Base-by-base conservation (phyloP, 2,113 vertebrate species). In the Machaerirhynchus nigripectus region DNA sequence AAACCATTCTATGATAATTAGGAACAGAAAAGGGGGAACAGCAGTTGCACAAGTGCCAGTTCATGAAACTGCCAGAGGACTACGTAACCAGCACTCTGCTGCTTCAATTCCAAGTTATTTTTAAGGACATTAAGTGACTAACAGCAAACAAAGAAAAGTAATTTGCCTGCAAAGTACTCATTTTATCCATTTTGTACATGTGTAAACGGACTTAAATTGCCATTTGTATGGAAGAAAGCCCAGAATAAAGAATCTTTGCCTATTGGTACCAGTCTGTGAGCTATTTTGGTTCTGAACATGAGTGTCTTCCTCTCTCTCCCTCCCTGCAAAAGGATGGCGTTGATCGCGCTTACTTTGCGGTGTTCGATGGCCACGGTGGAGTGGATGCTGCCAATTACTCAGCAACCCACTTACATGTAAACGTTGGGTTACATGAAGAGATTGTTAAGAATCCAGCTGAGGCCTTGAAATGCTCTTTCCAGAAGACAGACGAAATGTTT, bases 291-390 rank as follows among this genome's bases (percentile, higher is more conserved):
- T 92, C 47, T 42, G 37, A 84, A 40, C 42, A 24, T 14, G 30
- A 28, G 7, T 35, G 18, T 53, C 35, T 33, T 37, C 61, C 28
- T n/a, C 17, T 92, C 21, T 61, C 21, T 80, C 16, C 19, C 24
- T 75, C 44, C 90, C 28, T 3, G 15, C 11, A 1, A 28, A 95
- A 99, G 99, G 99, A 99, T 24, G 96, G 97, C 0, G 92, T 98
- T 30, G 97, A 98, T 27, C 98, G 99, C 0, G 98, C 98, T 74
- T 99, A 98, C 97, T 99, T 99, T 6, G 99, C 99, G 0, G 98
- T 99, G 56, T 99, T 99, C 42, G 99, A 99, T 2, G 99, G 99
- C 30, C 99, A 99, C 1, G 99, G 99, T 42, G 99, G 99, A 3
- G 97, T 99, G 49, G 99, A 99, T 8, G 99, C 99, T 3, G 99